phyloP scores from a whole-genome alignment of 2,888 invertebrate species.

The Cantharis nigra region DNA sequence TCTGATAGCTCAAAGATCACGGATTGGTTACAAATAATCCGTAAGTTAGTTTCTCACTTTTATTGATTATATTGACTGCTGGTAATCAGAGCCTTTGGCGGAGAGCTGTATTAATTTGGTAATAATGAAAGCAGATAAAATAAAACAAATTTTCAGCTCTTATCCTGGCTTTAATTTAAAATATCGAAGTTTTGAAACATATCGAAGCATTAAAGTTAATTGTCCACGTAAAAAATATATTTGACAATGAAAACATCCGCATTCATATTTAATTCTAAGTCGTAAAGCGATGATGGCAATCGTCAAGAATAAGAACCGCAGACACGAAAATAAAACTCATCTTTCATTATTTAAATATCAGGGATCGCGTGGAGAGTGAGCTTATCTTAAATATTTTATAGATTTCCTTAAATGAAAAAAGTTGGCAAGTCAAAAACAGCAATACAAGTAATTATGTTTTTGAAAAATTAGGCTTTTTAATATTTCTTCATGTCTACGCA shows the following conservation, averaged over 20 bases:
- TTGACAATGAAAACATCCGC: background rate
- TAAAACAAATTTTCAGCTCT: background rate
- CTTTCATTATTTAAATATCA: conserved; percentile 22
- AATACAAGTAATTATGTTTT: background rate
- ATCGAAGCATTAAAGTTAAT: background rate
- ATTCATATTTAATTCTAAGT: conserved; percentile 1
- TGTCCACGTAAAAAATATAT: background rate
- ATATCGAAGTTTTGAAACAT: background rate
- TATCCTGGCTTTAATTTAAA: too few relatives aligned
- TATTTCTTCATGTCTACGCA: background rate
- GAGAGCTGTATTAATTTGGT: background rate
- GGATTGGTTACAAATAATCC: background rate
- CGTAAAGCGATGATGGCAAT: background rate
- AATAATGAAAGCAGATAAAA: background rate
- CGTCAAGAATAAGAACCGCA: background rate
- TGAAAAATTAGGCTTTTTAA: background rate
- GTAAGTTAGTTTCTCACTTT: background rate
- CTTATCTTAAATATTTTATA: conserved; percentile 25
- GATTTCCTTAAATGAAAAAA: conserved; percentile 16
- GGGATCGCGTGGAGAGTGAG: background rate
- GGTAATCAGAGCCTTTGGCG: background rate
- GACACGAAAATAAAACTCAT: background rate
- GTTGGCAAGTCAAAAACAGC: background rate
- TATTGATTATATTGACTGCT: background rate
- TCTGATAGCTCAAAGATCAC: background rate